Evolutionary conservation across 2,113 vertebrate genomes (phyloP).

Genomic region (Dicaeum eximium): DNA sequence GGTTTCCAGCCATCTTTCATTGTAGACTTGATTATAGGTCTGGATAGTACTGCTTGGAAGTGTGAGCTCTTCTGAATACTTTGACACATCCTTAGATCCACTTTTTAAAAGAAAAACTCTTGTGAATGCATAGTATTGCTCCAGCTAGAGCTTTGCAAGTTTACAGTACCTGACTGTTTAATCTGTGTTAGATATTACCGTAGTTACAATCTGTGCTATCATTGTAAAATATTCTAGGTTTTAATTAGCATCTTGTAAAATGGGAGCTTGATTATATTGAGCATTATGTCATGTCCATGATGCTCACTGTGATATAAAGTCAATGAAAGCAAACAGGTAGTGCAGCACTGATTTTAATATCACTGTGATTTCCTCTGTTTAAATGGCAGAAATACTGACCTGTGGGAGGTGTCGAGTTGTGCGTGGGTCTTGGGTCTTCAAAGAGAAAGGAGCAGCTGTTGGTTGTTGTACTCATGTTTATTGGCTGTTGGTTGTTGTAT

Average conservation of each 20-base stretch:
- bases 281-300: neutral
- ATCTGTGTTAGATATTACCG: neutral
- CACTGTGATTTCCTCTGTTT: neutral
- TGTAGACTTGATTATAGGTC: neutral
- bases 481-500: too few relatives aligned
- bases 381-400: neutral
- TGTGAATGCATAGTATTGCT: neutral
- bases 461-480: too few relatives aligned
- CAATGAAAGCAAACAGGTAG: neutral
- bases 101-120: neutral
- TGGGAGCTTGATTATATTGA: neutral
- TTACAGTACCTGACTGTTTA: neutral
- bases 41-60: neutral
- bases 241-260: neutral
- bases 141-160: neutral
- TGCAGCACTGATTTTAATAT: neutral
- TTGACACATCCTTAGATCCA: neutral
- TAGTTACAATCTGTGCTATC: neutral
- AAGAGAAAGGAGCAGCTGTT: too few relatives aligned
- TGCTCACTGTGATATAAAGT: neutral
- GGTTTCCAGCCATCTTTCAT: neutral
- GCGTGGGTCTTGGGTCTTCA: too few relatives aligned
- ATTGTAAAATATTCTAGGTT: neutral
- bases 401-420: too few relatives aligned
- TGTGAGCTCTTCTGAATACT: neutral